These are phyloP conservation scores for Gorsachius goisagi DNA, from an alignment of 2,113 vertebrate species.

Conservation along the genomic window DNA sequence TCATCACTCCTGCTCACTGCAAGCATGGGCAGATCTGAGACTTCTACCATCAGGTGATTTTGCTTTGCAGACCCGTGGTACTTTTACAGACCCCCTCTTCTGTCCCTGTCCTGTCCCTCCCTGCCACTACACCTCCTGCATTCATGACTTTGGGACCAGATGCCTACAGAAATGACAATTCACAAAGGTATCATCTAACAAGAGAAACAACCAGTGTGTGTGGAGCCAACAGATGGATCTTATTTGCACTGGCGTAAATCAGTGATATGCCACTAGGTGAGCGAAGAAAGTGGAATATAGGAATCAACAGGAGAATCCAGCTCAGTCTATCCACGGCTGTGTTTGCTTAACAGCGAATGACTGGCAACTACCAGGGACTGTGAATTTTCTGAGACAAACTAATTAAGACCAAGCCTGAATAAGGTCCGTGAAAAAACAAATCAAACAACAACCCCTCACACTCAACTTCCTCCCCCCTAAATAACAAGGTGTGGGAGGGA, in stretches of 20 bases:
- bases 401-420: neutral
- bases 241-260: neutral
- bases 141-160: neutral
- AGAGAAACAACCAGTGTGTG: neutral
- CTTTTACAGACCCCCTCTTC: neutral
- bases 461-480: neutral
- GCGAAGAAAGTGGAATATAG: neutral
- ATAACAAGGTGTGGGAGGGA: neutral
- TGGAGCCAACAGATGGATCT: neutral
- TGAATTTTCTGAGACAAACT: constrained; percentile 13
- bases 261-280: neutral
- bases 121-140: neutral
- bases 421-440: neutral
- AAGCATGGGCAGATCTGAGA: neutral
- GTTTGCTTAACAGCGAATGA: neutral
- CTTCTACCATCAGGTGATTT: neutral
- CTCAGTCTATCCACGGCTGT: neutral
- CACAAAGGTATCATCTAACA: neutral
- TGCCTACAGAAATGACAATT: neutral
- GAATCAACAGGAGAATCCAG: neutral
- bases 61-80: neutral
- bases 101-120: neutral
- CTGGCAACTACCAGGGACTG: neutral
- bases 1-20: neutral
- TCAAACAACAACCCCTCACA: neutral